A percentile compares a stretch with the other conserved stretches of the same genome.
Conservation (phyloP, 2,888 invertebrate genomes). For the Mythimna lalbum region DNA sequence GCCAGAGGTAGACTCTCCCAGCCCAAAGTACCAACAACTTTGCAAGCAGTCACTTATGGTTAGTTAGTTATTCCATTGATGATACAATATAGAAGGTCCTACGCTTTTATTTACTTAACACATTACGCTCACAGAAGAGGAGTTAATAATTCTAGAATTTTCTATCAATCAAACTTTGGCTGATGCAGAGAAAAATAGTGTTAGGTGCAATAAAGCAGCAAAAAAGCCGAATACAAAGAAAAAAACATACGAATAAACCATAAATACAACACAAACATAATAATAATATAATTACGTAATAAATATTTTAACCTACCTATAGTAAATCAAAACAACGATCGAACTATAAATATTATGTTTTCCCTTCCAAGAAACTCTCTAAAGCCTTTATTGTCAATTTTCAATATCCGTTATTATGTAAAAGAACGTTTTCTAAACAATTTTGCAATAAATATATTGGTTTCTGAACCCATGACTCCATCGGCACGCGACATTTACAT, state of each 20-base stretch:
- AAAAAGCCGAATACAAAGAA: too few species aligned
- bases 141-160: too few species aligned
- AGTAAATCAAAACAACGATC: slow-evolving; percentile 6
- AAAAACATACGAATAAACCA: too few species aligned
- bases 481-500: slow-evolving; percentile 88
- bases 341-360: slow-evolving; percentile 16
- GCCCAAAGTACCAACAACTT: slow-evolving; percentile 1
- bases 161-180: too few species aligned
- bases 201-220: too few species aligned
- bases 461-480: slow-evolving; percentile 86
- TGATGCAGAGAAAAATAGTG: too few species aligned
- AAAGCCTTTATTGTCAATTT: slow-evolving; percentile 54
- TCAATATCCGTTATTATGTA: slow-evolving; percentile 79
- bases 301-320: too few species aligned
- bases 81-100: background rate
- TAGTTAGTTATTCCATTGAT: background rate
- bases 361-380: slow-evolving; percentile 23
- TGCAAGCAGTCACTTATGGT: background rate
- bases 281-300: too few species aligned
- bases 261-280: too few species aligned
- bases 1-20: slow-evolving; percentile 12
- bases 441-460: slow-evolving; percentile 85
- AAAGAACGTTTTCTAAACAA: slow-evolving; percentile 80
- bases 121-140: too few species aligned
- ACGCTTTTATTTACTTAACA: background rate